Conservation (phyloP, 2,113 vertebrate species). For the Caretta caretta region DNA sequence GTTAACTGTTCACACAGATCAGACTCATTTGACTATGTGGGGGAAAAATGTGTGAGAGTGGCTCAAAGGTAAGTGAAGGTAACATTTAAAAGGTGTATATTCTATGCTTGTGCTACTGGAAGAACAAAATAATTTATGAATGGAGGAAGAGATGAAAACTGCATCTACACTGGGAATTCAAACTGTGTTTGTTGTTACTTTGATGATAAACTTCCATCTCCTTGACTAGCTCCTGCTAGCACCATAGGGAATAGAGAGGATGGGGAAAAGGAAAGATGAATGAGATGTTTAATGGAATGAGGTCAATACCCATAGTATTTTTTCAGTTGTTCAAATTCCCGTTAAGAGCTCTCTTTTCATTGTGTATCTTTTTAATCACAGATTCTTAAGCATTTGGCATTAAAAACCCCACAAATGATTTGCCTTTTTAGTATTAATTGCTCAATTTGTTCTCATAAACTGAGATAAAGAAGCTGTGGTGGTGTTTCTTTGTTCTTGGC, state of each 20-base stretch:
- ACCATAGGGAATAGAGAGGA: neutral
- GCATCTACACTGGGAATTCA: neutral
- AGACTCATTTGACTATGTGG: neutral
- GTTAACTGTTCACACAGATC: neutral
- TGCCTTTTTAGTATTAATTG: neutral
- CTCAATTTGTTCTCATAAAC: neutral
- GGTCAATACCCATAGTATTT: neutral
- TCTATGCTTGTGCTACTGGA: neutral
- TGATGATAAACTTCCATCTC: neutral
- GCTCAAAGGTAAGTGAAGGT: neutral
- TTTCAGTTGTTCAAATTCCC: neutral
- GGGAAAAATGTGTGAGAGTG: neutral
- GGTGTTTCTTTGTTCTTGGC: neutral
- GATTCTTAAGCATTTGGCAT: neutral
- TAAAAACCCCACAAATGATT: rapidly evolving
- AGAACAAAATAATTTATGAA: neutral
- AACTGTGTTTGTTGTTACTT: neutral
- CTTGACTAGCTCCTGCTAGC: neutral
- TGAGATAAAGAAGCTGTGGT: neutral
- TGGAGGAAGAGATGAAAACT: neutral
- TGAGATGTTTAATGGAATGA: neutral
- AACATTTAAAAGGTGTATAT: neutral
- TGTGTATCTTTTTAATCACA: neutral
- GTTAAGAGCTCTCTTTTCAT: neutral
- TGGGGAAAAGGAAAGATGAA: neutral